Conservation (phyloP, 2,888 invertebrate genomes). For the Kuschelorhynchus macadamiae region DNA sequence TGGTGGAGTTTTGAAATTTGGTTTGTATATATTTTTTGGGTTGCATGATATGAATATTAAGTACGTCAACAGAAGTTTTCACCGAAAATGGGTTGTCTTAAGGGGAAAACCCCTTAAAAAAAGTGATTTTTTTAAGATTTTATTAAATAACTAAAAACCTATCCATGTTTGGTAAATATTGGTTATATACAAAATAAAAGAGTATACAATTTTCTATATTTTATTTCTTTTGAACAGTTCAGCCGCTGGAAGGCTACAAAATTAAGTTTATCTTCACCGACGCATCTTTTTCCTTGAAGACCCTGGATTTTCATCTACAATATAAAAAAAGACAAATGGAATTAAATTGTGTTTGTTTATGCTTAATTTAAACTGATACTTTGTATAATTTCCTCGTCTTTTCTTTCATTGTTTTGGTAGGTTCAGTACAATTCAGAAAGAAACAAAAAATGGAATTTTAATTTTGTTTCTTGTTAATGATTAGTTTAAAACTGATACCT, state of each 20-base stretch:
- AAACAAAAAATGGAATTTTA: background rate
- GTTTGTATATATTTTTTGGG: conserved; percentile 7
- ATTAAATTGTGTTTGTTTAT: background rate
- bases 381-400: conserved; percentile 25
- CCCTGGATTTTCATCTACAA: conserved; percentile 1
- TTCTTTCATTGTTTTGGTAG: conserved; percentile 10
- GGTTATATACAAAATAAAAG: background rate
- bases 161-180: background rate
- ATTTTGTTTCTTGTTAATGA: too few species aligned
- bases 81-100: background rate
- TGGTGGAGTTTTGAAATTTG: background rate
- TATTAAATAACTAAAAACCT: too few species aligned
- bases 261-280: background rate
- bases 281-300: conserved; percentile 4
- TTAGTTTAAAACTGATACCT: conserved; percentile 11
- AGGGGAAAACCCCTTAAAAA: background rate
- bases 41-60: background rate
- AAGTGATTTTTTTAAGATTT: background rate
- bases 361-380: conserved; percentile 4
- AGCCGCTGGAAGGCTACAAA: background rate
- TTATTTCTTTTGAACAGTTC: background rate
- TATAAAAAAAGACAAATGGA: conserved; percentile 6
- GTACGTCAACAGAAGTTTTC: background rate
- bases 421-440: conserved; percentile 1
- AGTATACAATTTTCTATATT: conserved; percentile 1